Evolutionary conservation across 2,797 vertebrate genomes (phyloP), one percentile per base, ranked within the genome.

Genomic region (Sternarchorhynchus goeldii): DNA sequence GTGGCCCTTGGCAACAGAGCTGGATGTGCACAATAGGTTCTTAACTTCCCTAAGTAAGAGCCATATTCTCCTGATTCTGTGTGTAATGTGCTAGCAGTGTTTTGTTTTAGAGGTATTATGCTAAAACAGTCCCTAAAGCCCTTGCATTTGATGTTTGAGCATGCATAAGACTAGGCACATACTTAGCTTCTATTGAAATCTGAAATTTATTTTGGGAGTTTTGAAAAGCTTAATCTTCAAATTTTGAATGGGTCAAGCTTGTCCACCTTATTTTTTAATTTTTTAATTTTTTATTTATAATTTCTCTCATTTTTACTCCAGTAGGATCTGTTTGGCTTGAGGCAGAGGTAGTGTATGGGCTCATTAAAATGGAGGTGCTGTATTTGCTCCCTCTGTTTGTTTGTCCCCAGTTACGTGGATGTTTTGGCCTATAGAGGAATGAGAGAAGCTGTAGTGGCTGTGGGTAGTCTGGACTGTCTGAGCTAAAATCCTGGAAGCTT

Each of bases 331-430:
- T 45, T 41, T 18, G 41, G 29, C 32, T 76, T 73, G 80, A 78
- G 64, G 39, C 68, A 39, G 77, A 83, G 60, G 62, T 74, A 18
- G 7, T 17, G 45, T 69, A 60, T 75, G 34, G 41, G 34, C 81
- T 88, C 80, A 88, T 88, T 88, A 73, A 80, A 89, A 86, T 81
- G 82, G 82, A 88, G 75, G 75, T 69, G 75, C 10, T 78, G 74
- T 75, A 78, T 8, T 29, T 80, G 70, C n/a, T 57, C 1, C 74
- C 79, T 71, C 66, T 82, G 72, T 84, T 86, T 87, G 75, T 73
- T 62, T 85, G 75, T 82, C 10, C 81, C 71, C 55, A 64, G 84
- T 83, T 78, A 81, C 78, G 83, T 88, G 82, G 74, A 80, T 85
- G 73, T 88, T 70, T 80, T 86, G 81, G 69, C 79, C 80, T 73